These are phyloP conservation scores for Gastrophryne carolinensis DNA, from an alignment of 2,797 vertebrate species.

Conservation along the genomic window DNA sequence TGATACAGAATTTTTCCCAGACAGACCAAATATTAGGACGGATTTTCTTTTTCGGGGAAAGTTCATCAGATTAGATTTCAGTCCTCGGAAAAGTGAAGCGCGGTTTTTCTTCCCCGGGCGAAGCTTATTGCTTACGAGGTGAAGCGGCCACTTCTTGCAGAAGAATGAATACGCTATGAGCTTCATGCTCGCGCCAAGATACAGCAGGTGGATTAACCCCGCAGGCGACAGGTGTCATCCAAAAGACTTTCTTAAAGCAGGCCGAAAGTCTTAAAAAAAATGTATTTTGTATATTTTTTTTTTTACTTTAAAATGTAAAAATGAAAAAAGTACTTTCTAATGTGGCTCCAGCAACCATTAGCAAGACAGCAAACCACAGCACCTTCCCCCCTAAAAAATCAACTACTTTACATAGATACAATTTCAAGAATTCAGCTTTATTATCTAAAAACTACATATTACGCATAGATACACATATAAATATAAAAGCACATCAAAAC, in stretches of 20 bases:
- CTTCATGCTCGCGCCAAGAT: neutral
- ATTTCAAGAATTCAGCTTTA: too few relatives aligned
- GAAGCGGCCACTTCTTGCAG: constrained; percentile 3
- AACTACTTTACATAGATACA: too few relatives aligned
- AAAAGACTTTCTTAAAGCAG: neutral
- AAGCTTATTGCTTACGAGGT: constrained; percentile 36
- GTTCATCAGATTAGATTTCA: constrained; percentile 43
- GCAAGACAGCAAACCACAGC: too few relatives aligned
- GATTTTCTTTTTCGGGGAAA: neutral
- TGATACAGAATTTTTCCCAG: too few relatives aligned
- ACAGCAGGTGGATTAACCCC: neutral
- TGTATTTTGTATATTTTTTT: neutral
- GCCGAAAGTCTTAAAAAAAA: neutral
- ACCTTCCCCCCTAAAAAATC: too few relatives aligned
- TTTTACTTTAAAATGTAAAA: too few relatives aligned
- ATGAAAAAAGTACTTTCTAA: too few relatives aligned
- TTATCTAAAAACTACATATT: too few relatives aligned
- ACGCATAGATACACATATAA: too few relatives aligned
- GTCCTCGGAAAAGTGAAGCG: constrained; percentile 28
- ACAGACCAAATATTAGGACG: too few relatives aligned
- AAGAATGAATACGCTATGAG: neutral
- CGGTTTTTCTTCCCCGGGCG: constrained; percentile 17
- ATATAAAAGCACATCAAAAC: too few relatives aligned
- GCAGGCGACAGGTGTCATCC: neutral
- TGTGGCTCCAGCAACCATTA: too few relatives aligned